phyloP scores from a whole-genome alignment of 2,113 vertebrate species.

The Genyomyrus donnyi region DNA sequence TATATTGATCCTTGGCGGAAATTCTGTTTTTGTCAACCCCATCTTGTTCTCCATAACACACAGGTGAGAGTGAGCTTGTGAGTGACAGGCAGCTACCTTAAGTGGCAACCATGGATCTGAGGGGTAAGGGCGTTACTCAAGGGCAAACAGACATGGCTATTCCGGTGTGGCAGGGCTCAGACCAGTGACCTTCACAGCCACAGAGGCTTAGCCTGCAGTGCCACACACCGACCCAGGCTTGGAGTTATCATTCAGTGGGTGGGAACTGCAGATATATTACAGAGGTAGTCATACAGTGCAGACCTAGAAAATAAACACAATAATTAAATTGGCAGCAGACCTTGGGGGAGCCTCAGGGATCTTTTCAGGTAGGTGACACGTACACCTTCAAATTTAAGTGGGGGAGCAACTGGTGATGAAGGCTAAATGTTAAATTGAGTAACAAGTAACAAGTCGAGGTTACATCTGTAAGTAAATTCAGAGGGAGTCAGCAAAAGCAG shows the following conservation, averaged over 20 bases:
- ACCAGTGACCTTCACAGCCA: neutral
- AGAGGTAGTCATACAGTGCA: neutral
- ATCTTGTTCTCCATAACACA: neutral
- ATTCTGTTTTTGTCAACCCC: neutral
- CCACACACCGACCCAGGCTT: neutral
- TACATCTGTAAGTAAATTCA: neutral
- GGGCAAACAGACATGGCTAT: neutral
- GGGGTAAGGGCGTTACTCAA: neutral
- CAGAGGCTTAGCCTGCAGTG: neutral
- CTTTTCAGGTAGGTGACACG: neutral
- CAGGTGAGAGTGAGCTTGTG: neutral
- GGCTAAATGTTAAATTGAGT: neutral
- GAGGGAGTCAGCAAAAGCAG: neutral
- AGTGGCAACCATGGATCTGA: neutral
- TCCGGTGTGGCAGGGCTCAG: neutral
- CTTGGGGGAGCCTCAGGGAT: neutral
- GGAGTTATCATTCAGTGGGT: neutral
- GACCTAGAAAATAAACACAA: neutral
- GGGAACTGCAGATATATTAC: neutral
- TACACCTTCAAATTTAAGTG: neutral
- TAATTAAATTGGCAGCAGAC: neutral
- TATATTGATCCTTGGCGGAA: neutral
- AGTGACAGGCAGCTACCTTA: neutral
- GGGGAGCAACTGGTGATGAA: neutral
- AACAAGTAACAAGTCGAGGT: neutral